Evolutionary conservation across 2,797 vertebrate genomes (phyloP), one percentile per base, ranked within the genome.

Genomic region (Sitta carolinensis): DNA sequence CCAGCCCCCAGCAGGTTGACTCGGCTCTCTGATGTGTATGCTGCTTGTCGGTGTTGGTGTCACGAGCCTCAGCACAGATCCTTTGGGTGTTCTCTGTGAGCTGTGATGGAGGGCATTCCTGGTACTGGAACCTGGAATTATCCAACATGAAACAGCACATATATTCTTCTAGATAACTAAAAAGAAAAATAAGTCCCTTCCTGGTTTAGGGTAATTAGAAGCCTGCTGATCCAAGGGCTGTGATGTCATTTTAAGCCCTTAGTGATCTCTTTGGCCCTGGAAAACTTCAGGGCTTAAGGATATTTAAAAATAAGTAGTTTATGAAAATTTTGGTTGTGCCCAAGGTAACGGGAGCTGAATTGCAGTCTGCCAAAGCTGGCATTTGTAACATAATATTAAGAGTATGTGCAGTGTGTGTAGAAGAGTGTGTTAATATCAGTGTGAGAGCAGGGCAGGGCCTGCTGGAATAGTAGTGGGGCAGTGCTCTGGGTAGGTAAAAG

Each of bases 61-160:
- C 22, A 2, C 0, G 0, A 36, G 40, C 25, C 25, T 75, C 43
- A 25, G 32, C 36, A 4, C 5, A 2, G 32, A 36, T 52, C 7
- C 22, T 63, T 32, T 27, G 29, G 27, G 7, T 74, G 45, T 36
- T 76, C 9, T 47, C 13, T 42, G 22, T 20, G 81, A 48, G 59
- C 9, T 45, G 16, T 29, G 43, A 26, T 30, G 14, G 42, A 77
- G 14, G 18, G 18, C 4, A 0, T 50, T 70, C 34, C 20, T 52
- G 17, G 6, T 61, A 69, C 7, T 74, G 48, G 12, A 15, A 32
- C 23, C 34, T 63, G 38, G 38, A 54, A 10, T 3, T 58, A 26
- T 4, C 22, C 43, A 16, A 12, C 1, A 2, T 69, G 48, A 67
- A 73, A 23, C 9, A 52, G 40, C 16, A 3, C 8, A 55, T 30